Evolutionary conservation across 2,797 vertebrate genomes (phyloP), one percentile per base, ranked within the genome.

Genomic region (Gymnothorax reevesii): DNA sequence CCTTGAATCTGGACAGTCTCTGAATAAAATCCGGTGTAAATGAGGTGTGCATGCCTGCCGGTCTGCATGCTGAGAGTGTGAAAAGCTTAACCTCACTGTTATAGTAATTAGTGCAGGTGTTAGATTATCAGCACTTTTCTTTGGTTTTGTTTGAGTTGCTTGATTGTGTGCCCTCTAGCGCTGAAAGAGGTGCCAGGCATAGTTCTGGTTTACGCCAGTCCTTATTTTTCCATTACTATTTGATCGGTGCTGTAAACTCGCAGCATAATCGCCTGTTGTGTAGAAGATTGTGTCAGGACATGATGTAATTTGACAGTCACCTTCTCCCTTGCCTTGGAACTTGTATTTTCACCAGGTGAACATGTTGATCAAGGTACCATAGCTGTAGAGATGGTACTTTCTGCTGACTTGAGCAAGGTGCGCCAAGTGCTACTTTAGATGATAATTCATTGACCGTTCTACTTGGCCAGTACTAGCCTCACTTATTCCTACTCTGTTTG

Each of bases 31-130:
- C 13, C 69, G 69, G 33, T 42, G 69, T 73, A 42, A 5, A 77
- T 49, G 13, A 13, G 73, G 73, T 20, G 20, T 17, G 33, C 42
- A 52, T 17, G 73, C 73, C 15, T 17, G 33, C 4, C 7, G 71
- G 33, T 17, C 17, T 59, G 4, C 66, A 75, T 2, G 22, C 57
- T 57, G 57, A 88, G 93, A 93, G 91, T 89, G 93, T 94, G 91
- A 93, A 89, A 90, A 89, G 33, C 69, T 25, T 92, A 93, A 94
- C 93, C 89, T 92, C 88, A 86, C 89, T 93, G 90, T 90, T 90
- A 89, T 94, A 93, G 93, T 95, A 95, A 95, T 95, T 93, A 92
- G 90, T 89, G 91, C 93, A 94, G 93, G 94, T 92, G 92, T 90
- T 90, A 90, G 89, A 88, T 83, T 93, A 90, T 94, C 91, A 90